Evolutionary conservation across 2,113 vertebrate genomes (phyloP).

Genomic region (Megaleporinus macrocephalus): DNA sequence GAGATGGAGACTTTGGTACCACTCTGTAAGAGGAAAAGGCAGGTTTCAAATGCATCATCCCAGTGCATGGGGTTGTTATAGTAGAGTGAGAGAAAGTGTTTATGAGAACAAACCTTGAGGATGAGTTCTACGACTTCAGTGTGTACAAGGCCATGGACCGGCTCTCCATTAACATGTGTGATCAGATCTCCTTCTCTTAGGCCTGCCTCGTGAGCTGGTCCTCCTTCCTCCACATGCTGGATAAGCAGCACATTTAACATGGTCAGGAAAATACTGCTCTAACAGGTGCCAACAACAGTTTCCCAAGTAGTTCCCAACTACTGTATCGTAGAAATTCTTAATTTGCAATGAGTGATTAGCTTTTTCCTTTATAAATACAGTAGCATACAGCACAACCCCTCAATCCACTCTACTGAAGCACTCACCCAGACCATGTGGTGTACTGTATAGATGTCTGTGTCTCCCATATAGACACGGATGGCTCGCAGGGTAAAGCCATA

Average conservation of each 20-base stretch:
- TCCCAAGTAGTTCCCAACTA: no score
- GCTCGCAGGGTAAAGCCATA: slow-evolving; percentile 96
- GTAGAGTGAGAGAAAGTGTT: not conserved
- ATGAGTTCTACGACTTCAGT: slow-evolving; percentile 96
- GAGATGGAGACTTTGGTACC: slow-evolving; percentile 94
- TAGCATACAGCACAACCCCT: not conserved
- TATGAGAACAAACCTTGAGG: slow-evolving; percentile 83
- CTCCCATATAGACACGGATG: slow-evolving; percentile 98
- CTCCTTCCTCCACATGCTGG: slow-evolving; percentile 92
- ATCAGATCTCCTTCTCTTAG: slow-evolving; percentile 94
- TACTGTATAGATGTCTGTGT: slow-evolving; percentile 93
- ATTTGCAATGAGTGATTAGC: no score
- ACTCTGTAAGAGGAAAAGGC: slow-evolving; percentile 77
- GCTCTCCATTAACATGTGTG: slow-evolving; percentile 96
- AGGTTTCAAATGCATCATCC: not conserved
- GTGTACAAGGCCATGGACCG: slow-evolving; percentile 94
- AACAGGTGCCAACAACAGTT: no score
- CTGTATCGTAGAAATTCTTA: no score
- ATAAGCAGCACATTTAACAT: not conserved
- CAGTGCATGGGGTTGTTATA: not conserved
- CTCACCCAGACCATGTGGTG: slow-evolving; percentile 99
- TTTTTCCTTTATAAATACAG: not conserved
- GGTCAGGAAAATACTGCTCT: no score
- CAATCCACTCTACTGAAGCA: not conserved
- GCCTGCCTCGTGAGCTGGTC: slow-evolving; percentile 90